Base-by-base conservation (phyloP, 2,888 invertebrate species). In the Hypercompe scribonia region DNA sequence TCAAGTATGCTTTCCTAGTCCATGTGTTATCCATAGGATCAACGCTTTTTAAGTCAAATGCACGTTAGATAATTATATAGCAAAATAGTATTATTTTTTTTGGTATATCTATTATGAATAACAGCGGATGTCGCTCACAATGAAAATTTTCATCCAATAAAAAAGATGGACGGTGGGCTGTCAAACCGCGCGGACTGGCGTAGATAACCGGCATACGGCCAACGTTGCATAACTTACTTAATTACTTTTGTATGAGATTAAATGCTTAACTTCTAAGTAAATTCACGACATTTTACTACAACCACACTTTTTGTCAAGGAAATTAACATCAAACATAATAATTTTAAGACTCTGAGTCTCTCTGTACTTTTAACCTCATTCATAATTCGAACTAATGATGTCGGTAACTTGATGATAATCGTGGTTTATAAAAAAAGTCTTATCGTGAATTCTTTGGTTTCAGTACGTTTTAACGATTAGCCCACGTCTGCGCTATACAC, bases 91-190 rank as follows among this genome's bases (percentile, higher is more conserved):
- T 18, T 21, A 24, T 78, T 80, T 80, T 78, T 75, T 82, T 81
- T 34, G 7, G 11, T 39, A 87, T 77, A 80, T n/a, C n/a, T n/a
- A n/a, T 84, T 84, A 84, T n/a, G n/a, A 10, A 73, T 78, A 73
- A 70, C 61, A 73, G 75, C 75, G 78, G 75, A 81, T 80, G 77
- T 82, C 82, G 82, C 84, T 84, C 83, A 86, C 83, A 87, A 81
- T 79, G 81, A 82, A 84, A 87, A 77, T 80, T 75, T 85, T 90
- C 90, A 91, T 90, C 87, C 85, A 89, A 90, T 90, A 89, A 89
- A 83, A 84, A 61, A 28, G 61, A n/a, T n/a, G 84, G 84, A 73
- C 78, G 74, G 31, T 61, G 78, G 75, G 73, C 71, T 75, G 80
- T 79, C 68, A 74, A 75, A 58, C 71, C 42, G 70, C 70, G 18